Evolutionary conservation across 2,113 vertebrate species (phyloP).

Genomic region (Dolichallabes microphthalmus): DNA sequence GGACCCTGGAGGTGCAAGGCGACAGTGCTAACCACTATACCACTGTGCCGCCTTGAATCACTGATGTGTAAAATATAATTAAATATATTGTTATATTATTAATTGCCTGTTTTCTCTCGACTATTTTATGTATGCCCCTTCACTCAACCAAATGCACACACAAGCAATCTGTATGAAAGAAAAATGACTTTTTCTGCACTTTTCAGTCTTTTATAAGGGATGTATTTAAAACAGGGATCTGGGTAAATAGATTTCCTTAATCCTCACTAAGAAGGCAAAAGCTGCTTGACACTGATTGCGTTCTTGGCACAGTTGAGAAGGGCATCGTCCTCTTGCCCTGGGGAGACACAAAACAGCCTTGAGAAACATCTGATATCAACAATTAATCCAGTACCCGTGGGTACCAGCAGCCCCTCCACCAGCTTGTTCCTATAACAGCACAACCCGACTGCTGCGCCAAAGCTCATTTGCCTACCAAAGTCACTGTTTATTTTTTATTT

Average conservation of each 20-base stretch:
- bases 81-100: background rate
- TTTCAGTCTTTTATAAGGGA: background rate
- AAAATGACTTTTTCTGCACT: constrained; percentile 26
- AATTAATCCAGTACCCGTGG: constrained; percentile 59
- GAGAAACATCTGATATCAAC: constrained; percentile 67
- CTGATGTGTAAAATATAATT: background rate
- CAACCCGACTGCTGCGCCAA: background rate
- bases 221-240: constrained; percentile 52
- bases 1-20: no score
- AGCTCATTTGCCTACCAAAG: constrained; percentile 1
- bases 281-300: constrained; percentile 70
- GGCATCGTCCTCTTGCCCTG: constrained; percentile 61
- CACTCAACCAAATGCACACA: background rate
- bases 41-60: no score
- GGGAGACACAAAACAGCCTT: constrained; percentile 56
- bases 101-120: background rate
- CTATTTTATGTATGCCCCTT: background rate
- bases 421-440: constrained; percentile 42
- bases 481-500: background rate
- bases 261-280: constrained; percentile 59
- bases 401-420: constrained; percentile 15
- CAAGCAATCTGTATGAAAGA: background rate
- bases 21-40: no score
- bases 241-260: constrained; percentile 64
- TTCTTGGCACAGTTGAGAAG: constrained; percentile 68